phyloP scores from a whole-genome alignment of 1,140 invertebrate species.

The Nasonia giraulti region DNA sequence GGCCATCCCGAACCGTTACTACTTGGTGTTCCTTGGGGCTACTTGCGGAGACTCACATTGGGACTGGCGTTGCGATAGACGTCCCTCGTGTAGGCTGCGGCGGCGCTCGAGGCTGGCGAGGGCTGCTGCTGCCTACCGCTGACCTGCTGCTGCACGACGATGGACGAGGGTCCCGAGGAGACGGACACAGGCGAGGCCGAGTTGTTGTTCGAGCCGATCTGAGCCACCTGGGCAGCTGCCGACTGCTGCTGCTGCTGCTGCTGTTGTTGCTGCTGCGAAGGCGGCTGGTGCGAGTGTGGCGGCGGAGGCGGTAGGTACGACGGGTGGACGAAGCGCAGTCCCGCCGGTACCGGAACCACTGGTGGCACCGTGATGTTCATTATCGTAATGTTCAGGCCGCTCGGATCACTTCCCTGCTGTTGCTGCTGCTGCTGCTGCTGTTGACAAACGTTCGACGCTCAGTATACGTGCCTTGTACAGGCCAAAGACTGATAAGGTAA shows the following conservation, averaged over 20 bases:
- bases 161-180: constrained; percentile 48
- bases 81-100: constrained; percentile 65
- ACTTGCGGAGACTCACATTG: constrained; percentile 64
- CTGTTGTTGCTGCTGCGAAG: constrained; percentile 54
- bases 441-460: not conserved
- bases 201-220: constrained; percentile 49
- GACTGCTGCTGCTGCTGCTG: constrained; percentile 51
- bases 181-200: constrained; percentile 54
- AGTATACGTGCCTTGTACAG: not conserved
- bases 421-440: constrained; percentile 16
- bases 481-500: not conserved
- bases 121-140: constrained; percentile 49
- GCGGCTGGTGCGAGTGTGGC: constrained; percentile 40
- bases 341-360: constrained; percentile 55
- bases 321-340: constrained; percentile 70
- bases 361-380: constrained; percentile 52
- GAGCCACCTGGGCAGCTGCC: constrained; percentile 45
- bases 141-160: constrained; percentile 34
- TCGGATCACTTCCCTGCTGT: constrained; percentile 36
- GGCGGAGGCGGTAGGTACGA: constrained; percentile 65
- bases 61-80: constrained; percentile 67
- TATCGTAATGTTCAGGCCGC: constrained; percentile 48
- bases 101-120: constrained; percentile 57
- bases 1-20: not conserved
- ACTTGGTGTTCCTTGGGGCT: not conserved